Evolutionary conservation across 1,140 invertebrate genomes (phyloP), one percentile per base, ranked within the genome.

Genomic region (Heterodera carotae): DNA sequence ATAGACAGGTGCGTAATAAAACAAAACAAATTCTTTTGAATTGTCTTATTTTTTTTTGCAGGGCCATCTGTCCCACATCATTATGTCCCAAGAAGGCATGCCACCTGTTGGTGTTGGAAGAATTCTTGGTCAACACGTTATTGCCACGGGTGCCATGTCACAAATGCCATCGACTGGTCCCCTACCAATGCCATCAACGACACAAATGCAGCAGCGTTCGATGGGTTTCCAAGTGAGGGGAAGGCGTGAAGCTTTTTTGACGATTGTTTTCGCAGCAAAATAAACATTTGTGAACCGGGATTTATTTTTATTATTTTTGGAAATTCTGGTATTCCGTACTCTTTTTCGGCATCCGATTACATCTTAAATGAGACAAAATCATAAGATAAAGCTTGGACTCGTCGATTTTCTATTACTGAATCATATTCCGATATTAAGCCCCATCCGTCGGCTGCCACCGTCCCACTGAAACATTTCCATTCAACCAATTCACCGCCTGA

Each of bases 51-150:
- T 83, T 85, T 80, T 6, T 2, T 22, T 73, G n/a, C 60, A 84
- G 73, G 83, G 83, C 56, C 62, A 75, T 36, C 75, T 84, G 15
- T 56, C 80, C 22, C 83, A 84, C 75, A 69, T 84, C 12, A 84
- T 84, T n/a, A 82, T 84, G 70, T 84, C 83, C 8, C 82, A 78
- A 33, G 77, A 78, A n/a, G 39, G 27, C 25, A 39, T 69, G 8
- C 59, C 36, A 0, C 78, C 79, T 27, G 48, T 18, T 22, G 48
- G 48, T 5, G 18, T 56, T 56, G 48, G 48, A 22, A 12, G 12
- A 56, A 56, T 56, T 15, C 15, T 56, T 4, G 48, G 48, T 18
- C 48, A 56, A 56, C 48, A 56, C 15, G 48, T 22, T 18, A 22
- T 56, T 56, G 22, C 48, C 12, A 56, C 48, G 15, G 22, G 12